These are phyloP conservation scores for Scaptomyza montana DNA, from an alignment of 1,140 invertebrate species.

Conservation along the genomic window DNA sequence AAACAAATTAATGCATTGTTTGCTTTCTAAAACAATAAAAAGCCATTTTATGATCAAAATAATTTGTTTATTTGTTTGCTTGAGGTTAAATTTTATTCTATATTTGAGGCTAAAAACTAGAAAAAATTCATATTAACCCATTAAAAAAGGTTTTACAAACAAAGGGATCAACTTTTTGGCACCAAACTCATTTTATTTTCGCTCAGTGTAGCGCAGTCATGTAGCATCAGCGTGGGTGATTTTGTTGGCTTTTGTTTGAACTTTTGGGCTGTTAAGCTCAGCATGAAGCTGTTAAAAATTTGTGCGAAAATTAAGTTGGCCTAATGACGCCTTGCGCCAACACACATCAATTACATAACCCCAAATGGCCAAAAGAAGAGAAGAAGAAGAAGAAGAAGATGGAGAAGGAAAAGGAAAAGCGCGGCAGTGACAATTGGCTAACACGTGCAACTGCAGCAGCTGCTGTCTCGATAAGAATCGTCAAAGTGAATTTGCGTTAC, in stretches of 20 bases:
- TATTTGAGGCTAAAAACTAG: too few species aligned
- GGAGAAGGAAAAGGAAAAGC: neutral
- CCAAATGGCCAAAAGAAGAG: neutral
- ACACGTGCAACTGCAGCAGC: constrained; percentile 51
- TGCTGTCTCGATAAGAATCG: constrained; percentile 69
- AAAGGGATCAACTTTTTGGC: too few species aligned
- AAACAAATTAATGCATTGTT: too few species aligned
- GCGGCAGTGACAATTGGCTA: constrained; percentile 31
- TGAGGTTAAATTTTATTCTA: too few species aligned
- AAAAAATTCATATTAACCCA: too few species aligned
- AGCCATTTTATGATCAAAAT: too few species aligned
- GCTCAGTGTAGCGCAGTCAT: neutral
- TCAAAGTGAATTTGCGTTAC: constrained; percentile 74
- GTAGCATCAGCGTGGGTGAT: constrained; percentile 50
- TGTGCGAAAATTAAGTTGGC: constrained; percentile 76
- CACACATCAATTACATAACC: constrained; percentile 59
- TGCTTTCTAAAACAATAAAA: too few species aligned
- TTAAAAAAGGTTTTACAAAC: too few species aligned
- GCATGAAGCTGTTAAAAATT: constrained; percentile 77
- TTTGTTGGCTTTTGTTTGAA: constrained; percentile 32
- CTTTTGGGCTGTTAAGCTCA: constrained; percentile 45
- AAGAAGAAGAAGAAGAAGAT: constrained; percentile 8
- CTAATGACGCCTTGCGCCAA: constrained; percentile 54
- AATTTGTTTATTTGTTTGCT: too few species aligned
- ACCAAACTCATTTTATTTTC: too few species aligned